Evolutionary conservation across 2,797 vertebrate species (phyloP).

Genomic region (Telmatherina bonti): DNA sequence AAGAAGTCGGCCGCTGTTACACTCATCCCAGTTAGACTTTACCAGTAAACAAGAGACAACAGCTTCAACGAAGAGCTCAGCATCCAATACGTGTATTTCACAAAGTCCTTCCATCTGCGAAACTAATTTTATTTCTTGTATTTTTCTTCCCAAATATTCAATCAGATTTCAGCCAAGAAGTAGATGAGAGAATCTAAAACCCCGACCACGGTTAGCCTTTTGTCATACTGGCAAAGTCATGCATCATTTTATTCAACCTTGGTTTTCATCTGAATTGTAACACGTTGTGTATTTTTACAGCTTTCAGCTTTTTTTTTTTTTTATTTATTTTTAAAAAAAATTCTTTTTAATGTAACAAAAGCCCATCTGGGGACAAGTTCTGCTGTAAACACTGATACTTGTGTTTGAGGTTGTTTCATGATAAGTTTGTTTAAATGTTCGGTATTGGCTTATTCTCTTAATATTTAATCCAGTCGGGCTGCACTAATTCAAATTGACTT

Average conservation of each 20-base stretch:
- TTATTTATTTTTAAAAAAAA: neutral
- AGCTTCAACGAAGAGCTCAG: neutral
- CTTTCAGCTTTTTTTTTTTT: too few relatives aligned
- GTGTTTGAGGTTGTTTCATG: too few relatives aligned
- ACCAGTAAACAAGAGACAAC: too few relatives aligned
- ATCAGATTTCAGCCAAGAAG: neutral
- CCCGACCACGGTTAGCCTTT: neutral
- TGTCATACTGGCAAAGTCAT: too few relatives aligned
- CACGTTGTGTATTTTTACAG: neutral
- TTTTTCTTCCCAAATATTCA: neutral
- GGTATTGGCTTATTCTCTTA: too few relatives aligned
- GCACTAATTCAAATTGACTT: too few relatives aligned
- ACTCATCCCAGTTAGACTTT: neutral
- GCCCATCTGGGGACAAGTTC: too few relatives aligned
- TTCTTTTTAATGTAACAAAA: too few relatives aligned
- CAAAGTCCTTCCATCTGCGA: neutral
- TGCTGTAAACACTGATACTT: too few relatives aligned
- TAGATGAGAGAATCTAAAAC: neutral
- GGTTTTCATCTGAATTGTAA: neutral
- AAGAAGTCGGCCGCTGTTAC: constrained; percentile 16
- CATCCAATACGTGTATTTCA: neutral
- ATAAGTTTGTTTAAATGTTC: too few relatives aligned
- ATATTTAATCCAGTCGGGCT: too few relatives aligned
- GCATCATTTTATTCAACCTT: neutral
- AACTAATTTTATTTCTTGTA: neutral